Evolutionary conservation across 2,797 vertebrate species (phyloP), one percentile per base, ranked within the genome.

Genomic region (Odontamblyopus lacepedii): DNA sequence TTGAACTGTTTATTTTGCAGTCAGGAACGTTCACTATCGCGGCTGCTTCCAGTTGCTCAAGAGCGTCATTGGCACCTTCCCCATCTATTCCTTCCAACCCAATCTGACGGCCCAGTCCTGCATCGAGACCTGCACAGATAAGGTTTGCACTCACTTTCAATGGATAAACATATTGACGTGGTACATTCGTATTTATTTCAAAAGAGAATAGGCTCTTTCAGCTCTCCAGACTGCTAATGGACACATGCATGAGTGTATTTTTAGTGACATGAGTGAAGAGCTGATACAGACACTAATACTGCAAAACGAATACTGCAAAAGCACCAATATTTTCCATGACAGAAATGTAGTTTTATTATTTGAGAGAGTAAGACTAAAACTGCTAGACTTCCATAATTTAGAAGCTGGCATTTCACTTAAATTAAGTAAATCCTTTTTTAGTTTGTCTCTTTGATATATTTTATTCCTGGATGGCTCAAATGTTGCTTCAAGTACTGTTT

Each of bases 111-210:
- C 92, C 32, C 96, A 97, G 87, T 93, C 89, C 79, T 99, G 98
- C 92, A 94, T 96, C 0, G 96, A 96, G 91, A 95, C 94, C 83
- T 99, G 98, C 91, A 97, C 96, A 70, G 94, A 96, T 87, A 96
- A 98, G 95, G 97, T 98, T 93, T 90, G 86, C 87, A 79, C 61
- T 26, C 35, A 11, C 70, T 81, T 16, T 55, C 30, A 69, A 66
- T 57, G 53, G 11, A 66, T 53, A 80, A 64, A 72, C 26, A 38
- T 19, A 63, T 38, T 61, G 27, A 81, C 81, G 74, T 61, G 67
- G 71, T 41, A 66, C 2, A 27, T n/a, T 57, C 64, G 44, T 64
- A 56, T 68, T 63, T 50, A 35, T 23, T 32, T 13, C 19, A 44
- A 15, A 44, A 0, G 8, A 15, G 64, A 53, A 71, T 15, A 50